Percentiles rank a stretch among this genome's conserved stretches.
Conservation (phyloP, 2,888 invertebrate genomes). For the Meteorus colon region DNA sequence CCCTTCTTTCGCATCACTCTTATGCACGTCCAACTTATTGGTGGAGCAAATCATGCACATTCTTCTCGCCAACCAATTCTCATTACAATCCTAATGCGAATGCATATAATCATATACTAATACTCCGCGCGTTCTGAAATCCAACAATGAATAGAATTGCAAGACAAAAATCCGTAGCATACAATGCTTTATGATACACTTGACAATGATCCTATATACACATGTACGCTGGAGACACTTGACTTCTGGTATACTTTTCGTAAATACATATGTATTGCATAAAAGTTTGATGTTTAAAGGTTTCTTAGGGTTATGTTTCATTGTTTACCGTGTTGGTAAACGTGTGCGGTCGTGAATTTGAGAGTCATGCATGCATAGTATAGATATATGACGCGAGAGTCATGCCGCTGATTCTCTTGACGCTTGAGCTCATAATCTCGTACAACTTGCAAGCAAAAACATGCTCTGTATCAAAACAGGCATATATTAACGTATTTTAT, state of each 20-base stretch:
- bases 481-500: slow-evolving; percentile 17
- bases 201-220: not conserved
- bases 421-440: slow-evolving; percentile 29
- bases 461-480: slow-evolving; percentile 21
- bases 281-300: not conserved
- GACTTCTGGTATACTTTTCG: not conserved
- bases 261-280: not conserved
- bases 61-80: not conserved
- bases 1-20: slow-evolving; percentile 46
- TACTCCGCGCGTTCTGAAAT: no score
- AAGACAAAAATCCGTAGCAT: no score
- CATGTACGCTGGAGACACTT: not conserved
- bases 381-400: slow-evolving; percentile 8
- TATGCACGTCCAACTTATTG: slow-evolving; percentile 29
- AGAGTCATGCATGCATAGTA: slow-evolving; percentile 8
- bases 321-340: not conserved
- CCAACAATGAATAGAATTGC: no score
- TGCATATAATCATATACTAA: not conserved
- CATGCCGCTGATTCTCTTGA: slow-evolving; percentile 21
- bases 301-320: not conserved
- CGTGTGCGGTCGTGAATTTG: slow-evolving; percentile 7
- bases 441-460: slow-evolving; percentile 16
- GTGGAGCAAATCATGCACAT: not conserved
- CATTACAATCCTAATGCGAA: not conserved
- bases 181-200: not conserved